Conservation (phyloP, 2,797 vertebrate genomes). For the Malurus leucopterus region DNA sequence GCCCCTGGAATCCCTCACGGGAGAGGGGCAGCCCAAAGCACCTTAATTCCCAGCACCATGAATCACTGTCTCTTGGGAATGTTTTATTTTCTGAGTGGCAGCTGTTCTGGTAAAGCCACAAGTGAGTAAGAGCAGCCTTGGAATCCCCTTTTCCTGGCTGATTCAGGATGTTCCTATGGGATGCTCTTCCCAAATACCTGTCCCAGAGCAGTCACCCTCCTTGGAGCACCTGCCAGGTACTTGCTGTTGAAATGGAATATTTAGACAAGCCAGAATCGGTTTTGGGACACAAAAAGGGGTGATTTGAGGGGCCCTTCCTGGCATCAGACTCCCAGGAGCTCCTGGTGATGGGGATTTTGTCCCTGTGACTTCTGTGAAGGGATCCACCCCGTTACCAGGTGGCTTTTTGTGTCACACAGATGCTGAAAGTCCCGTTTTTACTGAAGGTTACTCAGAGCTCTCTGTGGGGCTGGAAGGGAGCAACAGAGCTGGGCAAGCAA, state of each 20-base stretch:
- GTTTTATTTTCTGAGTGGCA: neutral
- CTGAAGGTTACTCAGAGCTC: neutral
- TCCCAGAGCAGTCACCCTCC: fast-evolving
- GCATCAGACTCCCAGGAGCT: neutral
- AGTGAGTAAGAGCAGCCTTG: neutral
- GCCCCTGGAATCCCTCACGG: fast-evolving
- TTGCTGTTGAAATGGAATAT: neutral
- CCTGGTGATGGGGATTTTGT: neutral
- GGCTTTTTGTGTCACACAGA: fast-evolving
- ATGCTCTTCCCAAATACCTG: neutral
- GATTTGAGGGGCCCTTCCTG: neutral
- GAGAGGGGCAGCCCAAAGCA: neutral
- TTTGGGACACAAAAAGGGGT: neutral
- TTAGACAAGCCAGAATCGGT: neutral
- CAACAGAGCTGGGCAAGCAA: neutral
- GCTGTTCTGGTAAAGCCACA: neutral
- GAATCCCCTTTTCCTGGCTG: neutral
- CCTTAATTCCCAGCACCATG: neutral
- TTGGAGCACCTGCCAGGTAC: neutral
- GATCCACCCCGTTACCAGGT: neutral
- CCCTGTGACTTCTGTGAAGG: neutral
- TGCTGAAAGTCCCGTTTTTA: neutral
- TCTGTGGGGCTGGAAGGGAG: neutral
- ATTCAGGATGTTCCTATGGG: neutral
- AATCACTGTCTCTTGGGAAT: neutral